Base-by-base conservation (phyloP, 1,140 invertebrate genomes). In the Diabrotica undecimpunctata region DNA sequence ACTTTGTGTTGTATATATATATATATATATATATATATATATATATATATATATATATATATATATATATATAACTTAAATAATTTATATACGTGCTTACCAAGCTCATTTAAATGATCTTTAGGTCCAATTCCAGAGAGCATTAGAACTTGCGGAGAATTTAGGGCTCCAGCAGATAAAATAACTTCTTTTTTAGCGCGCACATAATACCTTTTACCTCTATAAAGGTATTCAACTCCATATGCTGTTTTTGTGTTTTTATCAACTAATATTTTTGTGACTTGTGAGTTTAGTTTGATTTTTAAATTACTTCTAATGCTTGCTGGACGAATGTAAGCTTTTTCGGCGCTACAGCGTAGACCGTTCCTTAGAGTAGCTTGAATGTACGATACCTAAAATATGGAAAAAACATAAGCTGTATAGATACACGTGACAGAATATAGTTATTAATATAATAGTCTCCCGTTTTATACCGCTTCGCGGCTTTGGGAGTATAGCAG, bases 111-210 rank as follows among this genome's bases (percentile, higher is more conserved):
- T 13, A 97, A 77, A 72, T 96, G 87, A 56, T 91, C 86, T 36
- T 82, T 82, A 0, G 94, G 93, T 0, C 95, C 95, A 6, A 97
- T 85, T 0, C 95, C 96, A 0, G 94, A 96, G 0, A 97, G 77
- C 92, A 97, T 95, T 5, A 98, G 77, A 0, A 98, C 72, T 72
- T 98, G 95, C 0, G 96, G 91, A 2, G 93, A 93, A 75, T 95
- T 95, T 0, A 98, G 84, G 0, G 93, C 83, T 0, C 96, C 96
- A 0, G 87, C 93, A 6, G 90, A 92, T 9, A 96, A 70, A 60
- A 96, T 90, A 0, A 97, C 88, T 79, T 98, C 96, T 74, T 91
- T 94, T 10, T 80, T 85, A 0, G 91, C 91, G 37, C 85, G 78
- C 5, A 93, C 87, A n/a, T 86, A 83, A 67, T 88, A 85, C 0